These are phyloP conservation scores for Pygocentrus nattereri DNA, from an alignment of 2,797 vertebrate species.

Conservation along the genomic window DNA sequence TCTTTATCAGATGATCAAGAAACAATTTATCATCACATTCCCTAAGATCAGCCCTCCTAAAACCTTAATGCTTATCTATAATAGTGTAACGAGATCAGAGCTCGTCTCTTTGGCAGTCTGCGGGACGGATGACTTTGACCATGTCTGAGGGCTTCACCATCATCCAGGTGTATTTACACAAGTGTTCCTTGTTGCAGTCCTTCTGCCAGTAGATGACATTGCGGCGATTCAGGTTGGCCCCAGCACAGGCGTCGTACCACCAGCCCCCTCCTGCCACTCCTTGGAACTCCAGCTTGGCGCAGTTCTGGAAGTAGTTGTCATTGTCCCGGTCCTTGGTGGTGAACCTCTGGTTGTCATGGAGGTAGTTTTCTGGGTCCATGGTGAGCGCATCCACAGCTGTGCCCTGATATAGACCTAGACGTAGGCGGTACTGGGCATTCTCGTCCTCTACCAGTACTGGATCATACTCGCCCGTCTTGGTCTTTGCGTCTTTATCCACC, in stretches of 20 bases:
- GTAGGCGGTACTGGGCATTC: constrained; percentile 78
- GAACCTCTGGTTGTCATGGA: constrained; percentile 91
- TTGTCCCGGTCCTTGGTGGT: constrained; percentile 89
- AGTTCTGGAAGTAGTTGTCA: constrained; percentile 88
- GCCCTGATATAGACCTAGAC: constrained; percentile 86
- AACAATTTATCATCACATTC: not conserved
- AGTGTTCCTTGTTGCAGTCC: constrained; percentile 83
- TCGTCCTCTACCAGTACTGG: constrained; percentile 83
- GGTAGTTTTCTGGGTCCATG: constrained; percentile 86
- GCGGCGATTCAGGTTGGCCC: constrained; percentile 86
- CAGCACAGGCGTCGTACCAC: constrained; percentile 88
- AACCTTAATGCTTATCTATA: not conserved
- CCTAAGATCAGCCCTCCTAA: not conserved
- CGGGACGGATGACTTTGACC: constrained; percentile 66
- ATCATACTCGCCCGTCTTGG: constrained; percentile 83
- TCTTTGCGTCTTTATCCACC: constrained; percentile 78
- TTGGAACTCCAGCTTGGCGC: constrained; percentile 83
- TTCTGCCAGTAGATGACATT: constrained; percentile 89
- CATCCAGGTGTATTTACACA: constrained; percentile 89
- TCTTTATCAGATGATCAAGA: not conserved
- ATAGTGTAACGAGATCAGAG: constrained; percentile 65
- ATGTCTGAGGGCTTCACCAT: constrained; percentile 81
- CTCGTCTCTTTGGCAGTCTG: constrained; percentile 77
- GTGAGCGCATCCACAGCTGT: constrained; percentile 84
- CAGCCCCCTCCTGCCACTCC: constrained; percentile 84